Base-by-base conservation (phyloP, 2,888 invertebrate genomes). In the Zelleria hepariella region DNA sequence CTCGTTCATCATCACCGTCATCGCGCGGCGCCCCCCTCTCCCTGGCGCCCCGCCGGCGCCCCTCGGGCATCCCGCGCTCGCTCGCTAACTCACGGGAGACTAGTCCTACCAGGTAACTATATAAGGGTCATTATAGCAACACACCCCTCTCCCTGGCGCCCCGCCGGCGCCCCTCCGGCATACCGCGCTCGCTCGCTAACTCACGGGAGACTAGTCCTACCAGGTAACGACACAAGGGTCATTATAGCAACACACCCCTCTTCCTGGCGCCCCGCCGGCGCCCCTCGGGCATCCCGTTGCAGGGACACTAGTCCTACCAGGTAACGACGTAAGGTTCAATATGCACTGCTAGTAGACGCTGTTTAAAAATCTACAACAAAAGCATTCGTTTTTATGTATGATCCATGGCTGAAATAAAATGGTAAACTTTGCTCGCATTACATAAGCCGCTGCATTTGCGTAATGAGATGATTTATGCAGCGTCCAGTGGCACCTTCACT, bases 1-100 rank as follows among this genome's bases (percentile, higher is more conserved):
- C 98, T 67, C 91, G 98, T 49, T 97, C 97, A 4, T 96, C 96
- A 58, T 98, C 98, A 0, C 98, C 98, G 0, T 96, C 97, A 60
- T 93, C 96, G 63, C 95, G 95, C 73, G 90, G 92, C 60, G 91
- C 82, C 0, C 81, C 87, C 0, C 72, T 73, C 78, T 90, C 72
- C 5, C 64, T 90, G 73, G 88, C 90, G 0, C 32, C 32, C 32
- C 10, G 10, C 32, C 32, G 94, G 2, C 86, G 93, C 58, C 91
- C 93, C 24, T 94, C 94, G 0, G 94, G 94, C 20, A 94, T 93
- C 61, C 93, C 94, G 1, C 78, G 93, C 25, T 94, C 93, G 0
- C 83, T 93, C 21, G 91, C 92, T 24, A 92, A 91, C 62, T 93
- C 93, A 18, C 75, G 94, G 56, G 94, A 94, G 68, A 92, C 92